These are phyloP conservation scores for Nicator chloris DNA, from an alignment of 2,113 vertebrate genomes.

Conservation along the genomic window DNA sequence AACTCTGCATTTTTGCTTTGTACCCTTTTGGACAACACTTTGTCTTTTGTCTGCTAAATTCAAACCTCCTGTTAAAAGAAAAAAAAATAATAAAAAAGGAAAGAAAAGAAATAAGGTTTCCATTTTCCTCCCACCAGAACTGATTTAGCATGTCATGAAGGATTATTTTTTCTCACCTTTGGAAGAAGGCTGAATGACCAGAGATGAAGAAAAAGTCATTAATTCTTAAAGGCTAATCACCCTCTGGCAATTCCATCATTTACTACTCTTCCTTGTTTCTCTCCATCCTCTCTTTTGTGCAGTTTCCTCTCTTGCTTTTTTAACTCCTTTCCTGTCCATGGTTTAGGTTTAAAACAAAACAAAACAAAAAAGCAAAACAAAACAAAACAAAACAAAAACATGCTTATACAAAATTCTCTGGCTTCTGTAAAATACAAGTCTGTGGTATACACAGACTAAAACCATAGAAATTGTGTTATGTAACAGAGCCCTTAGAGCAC, in stretches of 20 bases:
- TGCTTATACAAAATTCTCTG: not conserved
- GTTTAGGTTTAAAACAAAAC: too few species aligned
- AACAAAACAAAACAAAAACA: not conserved
- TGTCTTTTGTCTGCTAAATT: not conserved
- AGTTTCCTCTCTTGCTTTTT: not conserved
- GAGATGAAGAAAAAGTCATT: not conserved
- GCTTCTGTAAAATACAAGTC: not conserved
- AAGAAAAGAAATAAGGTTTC: not conserved
- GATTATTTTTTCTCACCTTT: constrained; percentile 13
- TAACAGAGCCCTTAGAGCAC: not conserved
- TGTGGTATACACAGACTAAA: not conserved
- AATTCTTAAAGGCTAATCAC: constrained; percentile 31
- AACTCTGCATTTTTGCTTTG: not conserved
- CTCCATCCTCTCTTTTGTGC: not conserved
- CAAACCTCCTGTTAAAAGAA: not conserved
- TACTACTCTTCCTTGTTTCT: not conserved
- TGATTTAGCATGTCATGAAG: not conserved
- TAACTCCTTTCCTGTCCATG: not conserved
- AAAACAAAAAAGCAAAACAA: too few species aligned
- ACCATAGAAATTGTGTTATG: not conserved
- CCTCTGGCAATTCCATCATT: not conserved
- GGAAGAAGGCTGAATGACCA: not conserved
- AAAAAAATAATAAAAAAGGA: too few species aligned
- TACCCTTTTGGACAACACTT: not conserved
- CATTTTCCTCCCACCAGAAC: not conserved